These are phyloP conservation scores for Vicugna pacos DNA, from an alignment of 2,113 vertebrate genomes.

Conservation along the genomic window DNA sequence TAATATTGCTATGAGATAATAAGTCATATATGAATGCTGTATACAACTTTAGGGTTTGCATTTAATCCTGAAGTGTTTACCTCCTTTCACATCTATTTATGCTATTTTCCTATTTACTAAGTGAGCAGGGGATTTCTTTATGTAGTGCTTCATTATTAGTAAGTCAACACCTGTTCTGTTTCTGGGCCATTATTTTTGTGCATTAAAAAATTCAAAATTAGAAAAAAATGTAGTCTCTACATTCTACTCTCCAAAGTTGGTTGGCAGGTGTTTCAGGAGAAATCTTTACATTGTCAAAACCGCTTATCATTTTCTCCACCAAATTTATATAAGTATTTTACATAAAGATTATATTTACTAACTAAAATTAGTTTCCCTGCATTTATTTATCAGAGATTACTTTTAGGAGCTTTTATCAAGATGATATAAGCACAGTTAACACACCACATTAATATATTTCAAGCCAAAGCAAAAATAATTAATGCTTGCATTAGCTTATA, in stretches of 20 bases:
- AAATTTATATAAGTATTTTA: neutral
- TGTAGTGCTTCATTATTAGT: conserved; percentile 67
- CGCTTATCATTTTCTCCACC: neutral
- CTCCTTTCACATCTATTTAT: conserved; percentile 59
- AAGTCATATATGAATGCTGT: conserved; percentile 82
- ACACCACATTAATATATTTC: neutral
- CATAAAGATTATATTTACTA: neutral
- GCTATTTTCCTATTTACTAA: conserved; percentile 74
- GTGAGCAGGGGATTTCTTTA: conserved; percentile 49
- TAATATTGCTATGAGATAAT: conserved; percentile 74
- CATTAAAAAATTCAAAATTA: conserved; percentile 79
- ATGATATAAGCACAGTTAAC: neutral
- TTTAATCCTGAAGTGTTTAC: conserved; percentile 67
- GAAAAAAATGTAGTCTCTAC: too few relatives aligned
- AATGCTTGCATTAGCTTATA: neutral
- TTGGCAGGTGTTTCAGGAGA: neutral
- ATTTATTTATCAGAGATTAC: neutral
- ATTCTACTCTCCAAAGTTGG: neutral
- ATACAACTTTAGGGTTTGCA: conserved; percentile 70
- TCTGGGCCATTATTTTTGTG: conserved; percentile 78
- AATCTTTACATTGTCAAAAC: neutral
- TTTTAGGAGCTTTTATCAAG: neutral
- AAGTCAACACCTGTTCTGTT: conserved; percentile 78
- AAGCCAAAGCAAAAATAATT: conserved; percentile 1
- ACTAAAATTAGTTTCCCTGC: neutral